Evolutionary conservation across 2,113 vertebrate genomes (phyloP).

Genomic region (Ginglymostoma cirratum): DNA sequence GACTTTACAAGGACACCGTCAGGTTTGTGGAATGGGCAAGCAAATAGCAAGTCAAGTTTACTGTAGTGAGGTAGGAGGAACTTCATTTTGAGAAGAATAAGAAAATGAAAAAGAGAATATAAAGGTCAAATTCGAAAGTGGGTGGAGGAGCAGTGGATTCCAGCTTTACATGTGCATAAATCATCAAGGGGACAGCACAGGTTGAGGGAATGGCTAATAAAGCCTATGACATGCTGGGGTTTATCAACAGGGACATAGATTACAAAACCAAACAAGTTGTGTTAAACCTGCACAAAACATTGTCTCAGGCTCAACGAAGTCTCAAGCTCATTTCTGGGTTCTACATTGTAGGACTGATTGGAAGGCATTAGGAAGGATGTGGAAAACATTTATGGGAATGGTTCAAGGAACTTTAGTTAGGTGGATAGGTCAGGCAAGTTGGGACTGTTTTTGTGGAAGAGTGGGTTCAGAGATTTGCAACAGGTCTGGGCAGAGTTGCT

Average conservation of each 20-base stretch:
- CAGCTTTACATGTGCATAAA: neutral
- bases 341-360: neutral
- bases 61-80: neutral
- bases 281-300: neutral
- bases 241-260: neutral
- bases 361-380: neutral
- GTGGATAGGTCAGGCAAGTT: neutral
- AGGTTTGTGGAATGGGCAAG: too few relatives aligned
- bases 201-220: neutral
- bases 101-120: neutral
- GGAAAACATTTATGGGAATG: neutral
- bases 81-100: neutral
- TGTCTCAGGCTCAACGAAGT: neutral
- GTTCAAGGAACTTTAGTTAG: neutral
- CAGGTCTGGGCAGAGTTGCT: neutral
- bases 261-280: neutral
- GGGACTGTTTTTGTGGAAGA: neutral
- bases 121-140: neutral
- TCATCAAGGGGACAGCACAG: neutral
- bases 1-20: too few relatives aligned
- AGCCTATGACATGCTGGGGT: neutral
- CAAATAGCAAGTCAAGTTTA: neutral
- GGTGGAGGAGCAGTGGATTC: neutral
- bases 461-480: neutral
- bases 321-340: neutral